Base-by-base conservation (phyloP, 92 coral and sea anemone species). In the Hydrozoanthus gracilis region DNA sequence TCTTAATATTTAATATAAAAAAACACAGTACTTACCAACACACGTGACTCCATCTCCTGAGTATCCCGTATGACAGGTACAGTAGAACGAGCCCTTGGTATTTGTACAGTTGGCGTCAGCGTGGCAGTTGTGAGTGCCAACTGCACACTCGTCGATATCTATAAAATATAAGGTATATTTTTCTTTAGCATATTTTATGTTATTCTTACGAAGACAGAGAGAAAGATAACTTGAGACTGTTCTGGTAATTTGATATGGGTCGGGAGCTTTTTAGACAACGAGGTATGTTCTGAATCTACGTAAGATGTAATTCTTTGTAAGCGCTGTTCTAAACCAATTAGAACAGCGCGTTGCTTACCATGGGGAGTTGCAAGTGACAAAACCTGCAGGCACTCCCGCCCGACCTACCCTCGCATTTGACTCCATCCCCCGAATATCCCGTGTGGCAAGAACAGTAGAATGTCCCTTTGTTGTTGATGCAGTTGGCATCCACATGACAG, bases 11-110 rank as follows among this genome's bases (percentile, higher is more conserved):
- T 9, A 35, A 15, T 65, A 2, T 6, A 3, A 11, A 14, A 65
- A 65, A 5, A 6, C 0, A 13, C n/a, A 3, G 6, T 76, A 76
- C 82, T 13, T 16, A 92, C 95, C 95, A 44, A 83, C 88, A 89
- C 96, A 93, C 70, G 88, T 83, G 77, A 91, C 93, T 15, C 98
- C 98, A 86, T 95, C 87, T 82, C 98, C 98, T 13, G 94, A 93
- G 76, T 87, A 95, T 61, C 98, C 98, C 83, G 82, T 70, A 88
- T 86, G 93, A 88, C 98, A 95, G 47, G 95, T 91, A 65, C 98
- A 95, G 88, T 91, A 86, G 86, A 91, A 95, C 15, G 98, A 95
- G 56, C 98, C 98, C 58, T 91, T 89, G 82, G 95, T 91, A 91
- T 95, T 93, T 71, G 93, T 86, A 52, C 98, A 95, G 89, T 91